phyloP scores from a whole-genome alignment of 2,797 vertebrate species.

The Epinephelus malabaricus region DNA sequence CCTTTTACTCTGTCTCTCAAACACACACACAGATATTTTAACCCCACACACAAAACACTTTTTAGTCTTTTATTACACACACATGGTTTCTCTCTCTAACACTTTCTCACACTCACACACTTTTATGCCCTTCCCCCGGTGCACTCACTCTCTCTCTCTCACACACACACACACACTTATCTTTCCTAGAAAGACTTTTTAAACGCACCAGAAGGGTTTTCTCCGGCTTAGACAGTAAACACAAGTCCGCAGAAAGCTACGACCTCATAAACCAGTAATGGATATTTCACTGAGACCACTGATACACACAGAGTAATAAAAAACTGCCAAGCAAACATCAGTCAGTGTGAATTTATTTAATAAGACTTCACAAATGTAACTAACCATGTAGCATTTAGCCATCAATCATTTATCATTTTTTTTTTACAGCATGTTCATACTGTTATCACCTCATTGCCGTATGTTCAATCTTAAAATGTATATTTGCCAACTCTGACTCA shows the following conservation, averaged over 20 bases:
- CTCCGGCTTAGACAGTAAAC: slow-evolving; percentile 53
- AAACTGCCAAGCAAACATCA: slow-evolving; percentile 47
- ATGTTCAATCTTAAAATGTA: slow-evolving; percentile 70
- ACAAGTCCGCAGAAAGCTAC: slow-evolving; percentile 56
- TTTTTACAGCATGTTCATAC: slow-evolving; percentile 65
- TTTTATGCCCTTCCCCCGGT: slow-evolving; percentile 20
- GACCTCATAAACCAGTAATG: slow-evolving; percentile 53
- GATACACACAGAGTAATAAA: slow-evolving; percentile 36
- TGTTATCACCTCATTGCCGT: slow-evolving; percentile 38
- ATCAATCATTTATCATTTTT: slow-evolving; percentile 45
- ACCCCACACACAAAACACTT: slow-evolving; percentile 33
- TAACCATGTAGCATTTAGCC: slow-evolving; percentile 64
- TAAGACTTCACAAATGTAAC: slow-evolving; percentile 81
- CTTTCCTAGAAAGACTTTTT: slow-evolving; percentile 69
- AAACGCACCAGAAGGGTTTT: slow-evolving; percentile 50
- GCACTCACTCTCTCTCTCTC: slow-evolving; percentile 15
- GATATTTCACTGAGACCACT: slow-evolving; percentile 44
- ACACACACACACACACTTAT: slow-evolving; percentile 17
- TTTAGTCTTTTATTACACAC: slow-evolving; percentile 46
- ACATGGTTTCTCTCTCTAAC: slow-evolving; percentile 48
- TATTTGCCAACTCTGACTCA: slow-evolving; percentile 87
- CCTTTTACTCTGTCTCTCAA: slow-evolving; percentile 8
- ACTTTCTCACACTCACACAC: slow-evolving; percentile 54
- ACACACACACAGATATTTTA: slow-evolving; percentile 17
- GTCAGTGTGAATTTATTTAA: slow-evolving; percentile 79